Evolutionary conservation across 2,797 vertebrate genomes (phyloP), one percentile per base, ranked within the genome.

Genomic region (Amphiprion clarkii): DNA sequence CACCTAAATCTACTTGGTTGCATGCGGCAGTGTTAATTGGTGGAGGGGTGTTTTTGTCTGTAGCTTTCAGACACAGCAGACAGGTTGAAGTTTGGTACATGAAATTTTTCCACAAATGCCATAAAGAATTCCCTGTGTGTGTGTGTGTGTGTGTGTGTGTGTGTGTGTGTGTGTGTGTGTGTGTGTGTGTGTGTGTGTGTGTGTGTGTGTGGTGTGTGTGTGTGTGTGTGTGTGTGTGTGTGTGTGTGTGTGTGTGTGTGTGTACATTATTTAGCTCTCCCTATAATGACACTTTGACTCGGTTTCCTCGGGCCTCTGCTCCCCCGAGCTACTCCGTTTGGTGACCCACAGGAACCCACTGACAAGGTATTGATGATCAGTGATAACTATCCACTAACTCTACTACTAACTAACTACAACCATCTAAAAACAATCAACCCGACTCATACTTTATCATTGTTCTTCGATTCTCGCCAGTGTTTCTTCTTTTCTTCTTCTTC

Each of bases 261-360:
- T 67, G 39, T 78, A 57, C 46, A 8, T 88, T 71, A 8, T 88
- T 71, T 91, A 95, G 93, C 82, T 88, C 93, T 67, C 92, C 94
- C 66, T 93, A 93, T 85, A 83, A 42, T 79, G 89, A 95, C 82
- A 94, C 93, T 60, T 74, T 95, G 94, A 92, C 87, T 77, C 92
- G 88, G 78, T 95, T 94, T 79, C 92, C 95, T 61, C 93, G 94
- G 67, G 94, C 90, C 66, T 95, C 92, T 48, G 94, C 93, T 82
- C 94, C 91, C 53, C 94, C 92, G 49, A 83, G 84, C 76, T 76
- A 89, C 85, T 75, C 78, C 23, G 92, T 92, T 86, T 94, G 94
- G 92, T 94, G 93, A 94, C 83, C 83, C 72, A 51, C 74, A 52
- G 87, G 76, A 88, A 52, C 61, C 49, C 44, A 12, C 60, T 57